Percentiles rank a stretch among this genome's conserved stretches.
phyloP scores from a whole-genome alignment of 2,888 invertebrate species.

The Synanthedon vespiformis region DNA sequence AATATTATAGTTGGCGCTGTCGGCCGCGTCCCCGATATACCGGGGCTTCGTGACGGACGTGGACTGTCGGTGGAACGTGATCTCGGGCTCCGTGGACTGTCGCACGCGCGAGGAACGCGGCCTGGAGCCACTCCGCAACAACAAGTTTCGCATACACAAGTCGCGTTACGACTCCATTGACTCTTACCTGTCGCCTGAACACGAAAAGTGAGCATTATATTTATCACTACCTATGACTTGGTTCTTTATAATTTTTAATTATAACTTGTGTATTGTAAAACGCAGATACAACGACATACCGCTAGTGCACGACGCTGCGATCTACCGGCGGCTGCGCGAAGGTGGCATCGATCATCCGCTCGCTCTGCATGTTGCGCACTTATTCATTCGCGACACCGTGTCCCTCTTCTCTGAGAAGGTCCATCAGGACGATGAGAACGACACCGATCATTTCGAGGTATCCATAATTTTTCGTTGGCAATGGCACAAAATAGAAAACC shows the following conservation, averaged over 20 bases:
- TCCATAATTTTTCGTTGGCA: no score
- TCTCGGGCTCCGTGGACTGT: constrained; percentile 95
- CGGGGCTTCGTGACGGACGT: constrained; percentile 94
- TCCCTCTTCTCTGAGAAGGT: constrained; percentile 96
- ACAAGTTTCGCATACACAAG: constrained; percentile 89
- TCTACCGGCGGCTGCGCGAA: constrained; percentile 84
- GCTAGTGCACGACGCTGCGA: constrained; percentile 84
- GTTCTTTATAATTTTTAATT: background rate
- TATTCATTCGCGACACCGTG: constrained; percentile 97
- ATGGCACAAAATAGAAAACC: no score
- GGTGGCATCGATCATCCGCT: constrained; percentile 93
- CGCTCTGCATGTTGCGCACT: constrained; percentile 96
- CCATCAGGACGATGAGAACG: constrained; percentile 91
- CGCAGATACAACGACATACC: constrained; percentile 92
- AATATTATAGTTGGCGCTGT: constrained; percentile 83
- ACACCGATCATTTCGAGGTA: constrained; percentile 99
- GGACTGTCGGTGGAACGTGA: constrained; percentile 98
- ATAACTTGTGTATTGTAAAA: background rate
- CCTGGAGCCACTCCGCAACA: constrained; percentile 75
- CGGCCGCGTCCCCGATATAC: constrained; percentile 95
- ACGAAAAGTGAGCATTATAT: constrained; percentile 71
- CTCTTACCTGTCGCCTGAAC: constrained; percentile 92
- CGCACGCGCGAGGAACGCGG: constrained; percentile 94
- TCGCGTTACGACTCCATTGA: constrained; percentile 98
- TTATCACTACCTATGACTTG: background rate